Evolutionary conservation across 2,113 vertebrate species (phyloP).

Genomic region (Tinamus guttatus): DNA sequence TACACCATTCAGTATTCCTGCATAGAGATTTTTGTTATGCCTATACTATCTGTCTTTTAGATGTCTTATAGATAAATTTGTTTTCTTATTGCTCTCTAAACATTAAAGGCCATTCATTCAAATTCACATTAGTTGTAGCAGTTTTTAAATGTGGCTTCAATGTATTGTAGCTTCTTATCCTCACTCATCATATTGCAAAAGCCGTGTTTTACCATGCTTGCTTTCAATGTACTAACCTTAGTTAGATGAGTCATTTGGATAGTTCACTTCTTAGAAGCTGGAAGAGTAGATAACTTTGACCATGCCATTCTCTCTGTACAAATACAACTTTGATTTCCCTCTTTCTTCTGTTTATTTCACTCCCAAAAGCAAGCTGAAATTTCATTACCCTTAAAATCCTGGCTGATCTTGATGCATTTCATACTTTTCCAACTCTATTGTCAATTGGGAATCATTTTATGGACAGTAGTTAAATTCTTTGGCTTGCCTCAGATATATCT

Average conservation of each 20-base stretch:
- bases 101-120: neutral
- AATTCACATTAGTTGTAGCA: neutral
- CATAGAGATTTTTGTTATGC: neutral
- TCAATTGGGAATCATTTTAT: neutral
- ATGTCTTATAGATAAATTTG: fast-evolving
- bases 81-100: neutral
- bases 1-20: neutral
- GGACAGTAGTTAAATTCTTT: neutral
- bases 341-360: neutral
- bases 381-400: neutral
- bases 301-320: neutral
- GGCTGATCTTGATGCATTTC: neutral
- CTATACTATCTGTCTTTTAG: neutral
- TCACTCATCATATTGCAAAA: neutral
- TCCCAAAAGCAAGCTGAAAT: neutral
- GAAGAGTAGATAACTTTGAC: neutral
- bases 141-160: neutral
- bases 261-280: neutral
- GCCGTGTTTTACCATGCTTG: neutral
- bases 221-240: neutral
- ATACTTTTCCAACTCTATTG: neutral
- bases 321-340: neutral
- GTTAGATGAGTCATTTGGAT: neutral
- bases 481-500: neutral
- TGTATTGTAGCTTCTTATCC: neutral